Base-by-base conservation (phyloP, 2,888 invertebrate species). In the Synanthedon tipuliformis region DNA sequence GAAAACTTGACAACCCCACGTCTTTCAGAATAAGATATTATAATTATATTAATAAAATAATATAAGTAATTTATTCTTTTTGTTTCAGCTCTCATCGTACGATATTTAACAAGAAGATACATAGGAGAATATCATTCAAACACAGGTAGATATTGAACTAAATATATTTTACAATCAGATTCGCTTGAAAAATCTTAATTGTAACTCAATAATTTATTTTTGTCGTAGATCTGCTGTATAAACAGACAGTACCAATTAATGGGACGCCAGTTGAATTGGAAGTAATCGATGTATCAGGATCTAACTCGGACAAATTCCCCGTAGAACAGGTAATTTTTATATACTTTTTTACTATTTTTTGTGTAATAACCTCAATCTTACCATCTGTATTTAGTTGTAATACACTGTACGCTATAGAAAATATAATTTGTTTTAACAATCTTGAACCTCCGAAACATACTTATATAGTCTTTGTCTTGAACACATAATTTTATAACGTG, bases 101-200 rank as follows among this genome's bases (percentile, higher is more conserved):
- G 94, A 59, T 94, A 93, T 74, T 79, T 94, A 59, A 94, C 94
- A 4, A 89, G 92, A 69, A 86, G 94, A 66, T 94, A 91, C 77
- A 94, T 94, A 57, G 94, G 94, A 56, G 94, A 94, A 89, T 94
- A 94, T 78, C 90, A 93, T 68, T 93, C 93, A 65, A 93, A 93
- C 69, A 93, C 93, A 87, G 93, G 93, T 93, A 75, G 18, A 18
- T 49, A 18, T 16, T 49, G 16, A 8, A 15, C 12, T 49, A 16
- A 16, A 49, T 12, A 13, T 49, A 15, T 49, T 49, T 49, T 16
- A 2, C 1, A 16, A 18, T 18, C 5, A 1, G 8, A 15, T 49
- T 52, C 15, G 48, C 45, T 49, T 15, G 7, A 49, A 18, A 49
- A 16, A 23, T 1, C 34, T 10, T 10, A 34, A 10, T 45, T 45